Base-by-base conservation (phyloP, 2,888 invertebrate species). In the Lacanobia wlatinum region DNA sequence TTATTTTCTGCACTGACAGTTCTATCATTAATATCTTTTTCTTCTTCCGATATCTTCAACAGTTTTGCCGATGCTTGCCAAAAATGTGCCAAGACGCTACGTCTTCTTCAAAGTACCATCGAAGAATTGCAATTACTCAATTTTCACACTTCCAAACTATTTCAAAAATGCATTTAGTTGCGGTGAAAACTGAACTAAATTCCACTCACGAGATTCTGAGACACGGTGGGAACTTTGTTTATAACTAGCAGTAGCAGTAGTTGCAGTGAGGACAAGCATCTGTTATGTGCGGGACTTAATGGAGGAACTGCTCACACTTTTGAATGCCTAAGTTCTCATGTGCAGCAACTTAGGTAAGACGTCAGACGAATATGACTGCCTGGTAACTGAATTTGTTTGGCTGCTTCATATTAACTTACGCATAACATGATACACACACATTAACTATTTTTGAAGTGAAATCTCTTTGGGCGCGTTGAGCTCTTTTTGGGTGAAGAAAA, bases 101-200 rank as follows among this genome's bases (percentile, higher is more conserved):
- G 43, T 67, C 58, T 74, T 53, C 48, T n/a, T 62, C 46, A 40
- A 55, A 62, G 40, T 53, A 28, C 56, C 60, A 55, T 66, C 38
- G 14, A 74, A 28, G 38, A 52, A 50, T 50, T 70, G 62, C 66
- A 63, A 82, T 77, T 28, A 64, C 55, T 74, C 55, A 63, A 21
- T 55, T 53, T 61, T 43, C 50, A 62, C 75, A 60, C 12, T 55
- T 46, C 9, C 23, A 63, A 76, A 53, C 38, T 50, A 48, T 62
- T 81, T 58, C 28, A 21, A 81, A 77, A 81, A 81, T 65, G 65
- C 53, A 62, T 28, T 76, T 62, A 70, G 61, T 38, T 52, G 70
- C 23, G 46, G 28, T 55, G 62, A 43, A 76, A 70, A 61, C 53
- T 73, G 50, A 2, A 66, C 58, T 60, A 43, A 53, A 81, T 66